Evolutionary conservation across 2,888 invertebrate genomes (phyloP).

Genomic region (Cosmopolites sordidus): DNA sequence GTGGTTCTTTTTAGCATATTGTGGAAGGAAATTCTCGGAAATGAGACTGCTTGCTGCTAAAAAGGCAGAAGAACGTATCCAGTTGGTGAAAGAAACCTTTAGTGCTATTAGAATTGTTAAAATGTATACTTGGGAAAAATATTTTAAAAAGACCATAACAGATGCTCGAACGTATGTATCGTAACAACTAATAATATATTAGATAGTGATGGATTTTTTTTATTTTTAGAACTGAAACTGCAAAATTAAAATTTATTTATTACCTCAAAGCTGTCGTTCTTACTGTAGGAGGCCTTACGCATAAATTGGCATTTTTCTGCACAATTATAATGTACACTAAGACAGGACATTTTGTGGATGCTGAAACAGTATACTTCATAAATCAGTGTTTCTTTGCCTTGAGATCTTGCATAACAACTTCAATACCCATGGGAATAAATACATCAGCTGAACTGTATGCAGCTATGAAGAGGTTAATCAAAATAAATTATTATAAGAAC

Average conservation of each 20-base stretch:
- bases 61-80: slow-evolving; percentile 34
- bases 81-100: slow-evolving; percentile 34
- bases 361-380: slow-evolving; percentile 33
- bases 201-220: too few relatives aligned
- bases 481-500: too few relatives aligned
- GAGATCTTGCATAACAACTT: slow-evolving; percentile 33
- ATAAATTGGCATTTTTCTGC: slow-evolving; percentile 34
- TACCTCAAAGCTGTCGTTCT: slow-evolving; percentile 41
- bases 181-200: too few relatives aligned
- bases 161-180: slow-evolving; percentile 32
- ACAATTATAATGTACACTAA: slow-evolving; percentile 34
- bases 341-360: slow-evolving; percentile 32
- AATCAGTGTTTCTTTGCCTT: slow-evolving; percentile 30
- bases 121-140: slow-evolving; percentile 39
- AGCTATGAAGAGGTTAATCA: slow-evolving; percentile 29
- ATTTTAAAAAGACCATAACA: slow-evolving; percentile 34
- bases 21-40: slow-evolving; percentile 18
- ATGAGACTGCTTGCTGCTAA: slow-evolving; percentile 35
- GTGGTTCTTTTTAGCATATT: slow-evolving; percentile 20
- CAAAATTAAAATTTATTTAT: slow-evolving; percentile 49
- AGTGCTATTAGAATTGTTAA: slow-evolving; percentile 37
- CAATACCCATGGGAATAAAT: slow-evolving; percentile 36
- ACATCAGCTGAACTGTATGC: slow-evolving; percentile 35
- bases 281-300: slow-evolving; percentile 36
- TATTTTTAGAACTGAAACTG: slow-evolving; percentile 59